phyloP scores from a whole-genome alignment of 2,113 vertebrate species.

The Nettapus auritus region DNA sequence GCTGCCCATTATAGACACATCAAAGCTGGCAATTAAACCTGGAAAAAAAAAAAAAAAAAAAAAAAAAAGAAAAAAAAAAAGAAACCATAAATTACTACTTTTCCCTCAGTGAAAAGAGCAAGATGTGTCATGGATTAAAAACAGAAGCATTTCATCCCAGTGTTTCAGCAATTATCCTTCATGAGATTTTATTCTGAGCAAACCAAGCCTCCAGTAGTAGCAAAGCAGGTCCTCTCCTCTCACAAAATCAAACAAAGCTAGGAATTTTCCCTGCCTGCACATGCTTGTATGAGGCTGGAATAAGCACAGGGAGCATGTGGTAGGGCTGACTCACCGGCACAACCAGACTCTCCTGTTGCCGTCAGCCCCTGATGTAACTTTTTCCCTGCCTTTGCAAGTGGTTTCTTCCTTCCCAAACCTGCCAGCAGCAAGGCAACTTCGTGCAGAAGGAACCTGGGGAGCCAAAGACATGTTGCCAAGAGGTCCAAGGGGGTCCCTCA shows the following conservation, averaged over 20 bases:
- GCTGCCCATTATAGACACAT: not conserved
- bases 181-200: not conserved
- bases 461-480: not conserved
- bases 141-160: not conserved
- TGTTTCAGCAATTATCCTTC: not conserved
- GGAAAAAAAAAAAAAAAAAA: accelerated
- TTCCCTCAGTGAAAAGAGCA: constrained; percentile 1
- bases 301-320: not conserved
- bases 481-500: not conserved
- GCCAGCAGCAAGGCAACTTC: not conserved
- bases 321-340: not conserved
- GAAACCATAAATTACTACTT: not conserved
- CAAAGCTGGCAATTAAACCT: not conserved
- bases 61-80: not conserved
- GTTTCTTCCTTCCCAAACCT: not conserved
- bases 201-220: not conserved
- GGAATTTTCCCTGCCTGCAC: constrained; percentile 27
- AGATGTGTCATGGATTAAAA: not conserved
- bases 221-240: not conserved
- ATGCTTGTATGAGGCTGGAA: not conserved
- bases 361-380: not conserved
- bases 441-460: not conserved
- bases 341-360: constrained; percentile 4
- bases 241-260: not conserved
- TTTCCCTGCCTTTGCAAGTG: not conserved